Percentiles rank a stretch among this genome's conserved stretches.
Conservation (phyloP, 1,140 invertebrate species). For the Eurosta solidaginis region DNA sequence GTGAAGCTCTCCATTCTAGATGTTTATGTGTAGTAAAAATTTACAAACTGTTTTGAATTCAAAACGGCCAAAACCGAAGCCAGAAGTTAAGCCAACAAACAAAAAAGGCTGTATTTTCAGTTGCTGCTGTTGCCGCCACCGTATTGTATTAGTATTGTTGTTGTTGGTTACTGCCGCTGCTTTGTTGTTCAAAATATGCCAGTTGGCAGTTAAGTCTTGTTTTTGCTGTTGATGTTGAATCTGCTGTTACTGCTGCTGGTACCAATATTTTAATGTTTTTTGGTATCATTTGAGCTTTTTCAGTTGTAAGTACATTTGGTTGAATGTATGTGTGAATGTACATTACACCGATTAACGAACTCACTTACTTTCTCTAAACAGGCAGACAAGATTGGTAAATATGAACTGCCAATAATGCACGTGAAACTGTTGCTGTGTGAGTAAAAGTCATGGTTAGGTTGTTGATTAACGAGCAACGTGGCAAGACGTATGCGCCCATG, state of each 20-base stretch:
- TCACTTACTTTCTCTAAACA: too few species aligned
- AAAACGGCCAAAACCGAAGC: constrained; percentile 23
- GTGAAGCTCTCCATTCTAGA: neutral
- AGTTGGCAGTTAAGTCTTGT: neutral
- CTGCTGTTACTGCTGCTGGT: neutral
- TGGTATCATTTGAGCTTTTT: constrained; percentile 9
- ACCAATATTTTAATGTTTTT: constrained; percentile 19
- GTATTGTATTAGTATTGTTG: neutral
- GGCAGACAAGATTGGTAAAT: too few species aligned
- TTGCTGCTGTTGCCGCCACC: constrained; percentile 16
- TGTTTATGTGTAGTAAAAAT: neutral
- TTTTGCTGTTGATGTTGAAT: neutral
- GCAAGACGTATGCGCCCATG: too few species aligned
- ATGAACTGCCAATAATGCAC: too few species aligned
- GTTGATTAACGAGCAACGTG: too few species aligned
- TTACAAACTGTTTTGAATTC: constrained; percentile 22
- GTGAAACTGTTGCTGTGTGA: too few species aligned
- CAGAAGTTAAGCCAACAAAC: constrained; percentile 25
- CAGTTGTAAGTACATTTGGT: neutral
- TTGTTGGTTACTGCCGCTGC: neutral
- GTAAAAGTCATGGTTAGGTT: too few species aligned
- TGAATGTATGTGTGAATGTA: neutral
- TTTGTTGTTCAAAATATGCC: neutral
- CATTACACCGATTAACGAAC: too few species aligned
- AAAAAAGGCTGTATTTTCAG: constrained; percentile 6